Base-by-base conservation (phyloP, 2,113 vertebrate species). In the Leptodactylus fuscus region DNA sequence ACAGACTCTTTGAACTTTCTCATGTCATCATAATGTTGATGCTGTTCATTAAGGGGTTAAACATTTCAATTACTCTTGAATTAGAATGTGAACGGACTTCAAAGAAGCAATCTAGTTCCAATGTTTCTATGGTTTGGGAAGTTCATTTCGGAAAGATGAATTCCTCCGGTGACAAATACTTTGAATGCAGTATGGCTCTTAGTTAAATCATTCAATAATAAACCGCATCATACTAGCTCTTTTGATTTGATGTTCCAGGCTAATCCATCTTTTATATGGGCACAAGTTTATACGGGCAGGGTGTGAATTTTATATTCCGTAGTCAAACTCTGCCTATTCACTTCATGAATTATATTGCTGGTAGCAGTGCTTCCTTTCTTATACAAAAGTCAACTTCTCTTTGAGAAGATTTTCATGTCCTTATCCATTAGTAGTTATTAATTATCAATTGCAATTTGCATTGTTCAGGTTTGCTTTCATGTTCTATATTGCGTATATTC, bases 161-260 rank as follows among this genome's bases (percentile, higher is more conserved):
- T 81, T 38, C 79, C 48, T 65, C 36, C 46, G 79, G 55, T 81
- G 24, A 46, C 38, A 62, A 62, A 81, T 13, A 81, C 80, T 81
- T 38, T 71, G 20, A 38, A 38, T 2, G 20, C 69, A 71, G 10
- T 36, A 29, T 76, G 49, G 24, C 73, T 20, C 13, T 48, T 32
- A 2, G 44, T 70, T 12, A 16, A 81, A 51, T 51, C 8, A 20
- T 32, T 4, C 62, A 20, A 55, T 69, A 51, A 65, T 81, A 49
- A 18, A 13, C 8, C 16, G 27, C 41, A 67, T 81, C 44, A 81
- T 1, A 27, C 29, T n/a, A 32, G n/a, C 11, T 27, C 34, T 38
- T 24, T 60, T 62, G 78, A 44, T 27, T 81, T 41, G 8, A 44
- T 49, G 73, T 48, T 49, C 22, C 16, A 29, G 73, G 24, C 15